Percentiles rank a stretch among this genome's conserved stretches.
Conservation (phyloP, 2,113 vertebrate species). For the Pygathrix nemaeus region DNA sequence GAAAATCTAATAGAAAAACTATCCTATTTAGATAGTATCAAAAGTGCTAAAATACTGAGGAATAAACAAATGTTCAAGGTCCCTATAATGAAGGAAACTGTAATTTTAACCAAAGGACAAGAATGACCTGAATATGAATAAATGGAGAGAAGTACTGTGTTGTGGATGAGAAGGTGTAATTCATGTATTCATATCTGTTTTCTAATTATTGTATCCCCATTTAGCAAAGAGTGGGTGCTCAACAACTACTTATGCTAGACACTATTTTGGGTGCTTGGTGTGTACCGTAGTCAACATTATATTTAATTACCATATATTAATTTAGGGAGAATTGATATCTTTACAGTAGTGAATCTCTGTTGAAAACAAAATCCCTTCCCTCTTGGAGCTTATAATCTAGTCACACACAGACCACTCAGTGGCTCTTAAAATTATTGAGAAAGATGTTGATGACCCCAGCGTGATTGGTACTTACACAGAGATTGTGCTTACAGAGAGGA, state of each 20-base stretch:
- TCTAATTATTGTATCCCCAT: not conserved
- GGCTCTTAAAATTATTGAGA: constrained; percentile 20
- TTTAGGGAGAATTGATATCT: not conserved
- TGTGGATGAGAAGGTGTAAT: not conserved
- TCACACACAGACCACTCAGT: not conserved
- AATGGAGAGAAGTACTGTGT: not conserved
- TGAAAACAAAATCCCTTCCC: not conserved
- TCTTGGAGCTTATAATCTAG: not conserved
- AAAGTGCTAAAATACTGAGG: not conserved
- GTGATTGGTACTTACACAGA: not conserved
- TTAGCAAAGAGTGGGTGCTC: not conserved
- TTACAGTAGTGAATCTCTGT: not conserved
- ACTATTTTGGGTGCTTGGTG: not conserved
- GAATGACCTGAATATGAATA: not conserved
- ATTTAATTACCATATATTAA: not conserved
- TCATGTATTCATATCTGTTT: not conserved
- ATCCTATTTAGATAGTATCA: not conserved
- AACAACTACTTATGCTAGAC: not conserved
- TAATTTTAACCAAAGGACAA: not conserved
- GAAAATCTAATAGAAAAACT: not conserved
- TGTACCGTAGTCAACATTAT: not conserved
- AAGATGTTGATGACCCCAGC: not conserved
- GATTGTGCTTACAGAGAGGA: not conserved
- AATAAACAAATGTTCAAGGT: not conserved
- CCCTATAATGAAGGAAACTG: not conserved